phyloP scores from a whole-genome alignment of 1,140 invertebrate species.

The Sitodiplosis mosellana region DNA sequence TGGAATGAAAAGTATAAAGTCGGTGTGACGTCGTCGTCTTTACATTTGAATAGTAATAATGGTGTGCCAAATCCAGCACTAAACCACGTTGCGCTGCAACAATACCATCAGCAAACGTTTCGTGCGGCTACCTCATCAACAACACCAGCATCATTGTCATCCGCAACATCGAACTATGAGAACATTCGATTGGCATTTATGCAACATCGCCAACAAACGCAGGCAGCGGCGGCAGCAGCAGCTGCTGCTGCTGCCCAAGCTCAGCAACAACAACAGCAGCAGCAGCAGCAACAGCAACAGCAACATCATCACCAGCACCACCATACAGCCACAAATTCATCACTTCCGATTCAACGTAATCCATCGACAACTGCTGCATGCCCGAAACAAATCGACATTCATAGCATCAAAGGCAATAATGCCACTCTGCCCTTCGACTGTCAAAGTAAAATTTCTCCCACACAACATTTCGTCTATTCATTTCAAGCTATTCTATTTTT shows the following conservation, averaged over 20 bases:
- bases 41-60: too few species aligned
- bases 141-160: too few species aligned
- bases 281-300: neutral
- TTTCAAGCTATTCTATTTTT: too few species aligned
- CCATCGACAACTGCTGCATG: neutral
- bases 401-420: neutral
- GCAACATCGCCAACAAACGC: too few species aligned
- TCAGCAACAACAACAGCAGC: neutral
- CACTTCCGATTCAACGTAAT: neutral
- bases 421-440: too few species aligned
- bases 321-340: neutral
- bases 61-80: neutral
- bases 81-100: neutral
- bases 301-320: neutral
- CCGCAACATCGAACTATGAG: too few species aligned
- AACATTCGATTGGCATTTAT: too few species aligned
- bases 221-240: too few species aligned
- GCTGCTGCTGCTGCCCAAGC: neutral
- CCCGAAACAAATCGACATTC: neutral
- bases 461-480: too few species aligned
- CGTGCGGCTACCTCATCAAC: neutral
- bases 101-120: neutral
- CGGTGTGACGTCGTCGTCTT: neutral
- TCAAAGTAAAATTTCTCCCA: too few species aligned
- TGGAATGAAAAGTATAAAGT: conserved; percentile 2